Evolutionary conservation across 2,888 invertebrate species (phyloP), one percentile per base, ranked within the genome.

Genomic region (Mylabris sibirica): DNA sequence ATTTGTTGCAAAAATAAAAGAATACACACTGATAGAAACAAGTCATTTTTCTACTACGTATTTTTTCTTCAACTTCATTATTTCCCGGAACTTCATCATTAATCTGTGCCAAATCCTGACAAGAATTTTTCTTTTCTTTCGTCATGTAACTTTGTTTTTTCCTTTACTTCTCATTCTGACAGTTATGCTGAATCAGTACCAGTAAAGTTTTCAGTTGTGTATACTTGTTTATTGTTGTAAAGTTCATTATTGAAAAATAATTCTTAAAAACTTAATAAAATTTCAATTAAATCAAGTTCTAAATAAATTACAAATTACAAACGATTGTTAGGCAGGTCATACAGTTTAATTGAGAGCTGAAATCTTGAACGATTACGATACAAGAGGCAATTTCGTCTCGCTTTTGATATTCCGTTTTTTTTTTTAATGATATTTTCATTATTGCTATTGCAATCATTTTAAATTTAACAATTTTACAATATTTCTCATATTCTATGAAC

Each of bases 51-150:
- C 53, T 12, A 22, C 17, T 30, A 8, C 8, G n/a, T 49, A 24
- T 53, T 12, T 53, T 53, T 53, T 53, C 22, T 53, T 53, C 53
- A 12, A 24, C 53, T 53, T 53, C 53, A 53, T 53, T 53, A 53
- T 53, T 53, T 53, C 22, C 53, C 22, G 53, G 53, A 53, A 53
- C 24, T 53, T 53, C 12, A 53, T 53, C 53, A 53, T 53, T 53
- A 53, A 53, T 53, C 53, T 53, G 22, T 24, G 53, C 53, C 53
- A 53, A 53, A 3, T 24, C 11, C 53, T 53, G 22, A 53, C 53
- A 22, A 53, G 53, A 53, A 53, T 22, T 53, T 22, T 9, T 22
- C 53, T 9, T 24, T 53, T 53, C 53, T 53, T 24, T 12, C 12
- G 44, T 44, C n/a, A 41, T 41, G 41, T 44, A 12, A 6, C 30